phyloP scores from a whole-genome alignment of 1,140 invertebrate species.

The Coelopa frigida region DNA sequence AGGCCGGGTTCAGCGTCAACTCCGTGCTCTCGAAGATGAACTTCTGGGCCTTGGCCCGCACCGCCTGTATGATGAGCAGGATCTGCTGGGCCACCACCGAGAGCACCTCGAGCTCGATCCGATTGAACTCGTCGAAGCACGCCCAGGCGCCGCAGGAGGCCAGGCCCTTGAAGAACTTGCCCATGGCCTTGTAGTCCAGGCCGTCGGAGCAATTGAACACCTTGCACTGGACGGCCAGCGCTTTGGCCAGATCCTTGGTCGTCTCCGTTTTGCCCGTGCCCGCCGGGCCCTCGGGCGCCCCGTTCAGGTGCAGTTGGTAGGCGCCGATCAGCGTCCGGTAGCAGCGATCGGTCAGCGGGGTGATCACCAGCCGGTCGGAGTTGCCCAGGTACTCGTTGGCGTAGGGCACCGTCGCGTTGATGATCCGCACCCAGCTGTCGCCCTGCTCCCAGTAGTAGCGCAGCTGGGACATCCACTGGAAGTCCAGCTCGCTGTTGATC shows the following conservation, averaged over 20 bases:
- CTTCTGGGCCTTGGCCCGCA: slow-evolving; percentile 59
- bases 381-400: slow-evolving; percentile 90
- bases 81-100: slow-evolving; percentile 81
- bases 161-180: slow-evolving; percentile 83
- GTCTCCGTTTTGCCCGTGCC: slow-evolving; percentile 88
- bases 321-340: slow-evolving; percentile 84
- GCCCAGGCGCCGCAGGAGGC: slow-evolving; percentile 86
- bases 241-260: slow-evolving; percentile 83
- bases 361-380: slow-evolving; percentile 66
- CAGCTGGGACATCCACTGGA: slow-evolving; percentile 85
- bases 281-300: slow-evolving; percentile 83
- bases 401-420: slow-evolving; percentile 78
- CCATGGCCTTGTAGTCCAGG: slow-evolving; percentile 89
- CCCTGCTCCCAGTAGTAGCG: slow-evolving; percentile 86
- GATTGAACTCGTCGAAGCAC: slow-evolving; percentile 92
- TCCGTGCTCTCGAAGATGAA: slow-evolving; percentile 84
- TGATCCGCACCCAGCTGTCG: slow-evolving; percentile 71
- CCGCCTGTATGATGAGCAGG: slow-evolving; percentile 70
- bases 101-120: slow-evolving; percentile 84
- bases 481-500: slow-evolving; percentile 69
- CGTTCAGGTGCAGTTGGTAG: slow-evolving; percentile 78
- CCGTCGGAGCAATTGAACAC: slow-evolving; percentile 93
- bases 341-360: slow-evolving; percentile 75
- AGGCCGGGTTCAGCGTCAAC: slow-evolving; percentile 67
- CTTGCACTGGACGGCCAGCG: slow-evolving; percentile 84